phyloP scores from a whole-genome alignment of 1,140 invertebrate genomes.

The Sminthurinus signatus region DNA sequence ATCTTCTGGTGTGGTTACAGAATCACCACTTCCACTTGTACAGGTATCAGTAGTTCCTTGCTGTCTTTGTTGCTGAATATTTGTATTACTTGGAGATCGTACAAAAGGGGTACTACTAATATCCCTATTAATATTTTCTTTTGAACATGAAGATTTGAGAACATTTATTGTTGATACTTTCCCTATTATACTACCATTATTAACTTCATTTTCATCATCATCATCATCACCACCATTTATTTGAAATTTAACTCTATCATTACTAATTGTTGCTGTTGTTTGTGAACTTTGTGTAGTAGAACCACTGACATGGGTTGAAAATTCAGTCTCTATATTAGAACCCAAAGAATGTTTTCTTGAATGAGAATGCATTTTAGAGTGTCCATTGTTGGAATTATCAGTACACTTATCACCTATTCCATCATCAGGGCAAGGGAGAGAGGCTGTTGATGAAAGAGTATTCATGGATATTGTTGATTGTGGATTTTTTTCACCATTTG shows the following conservation, averaged over 20 bases:
- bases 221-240: not conserved
- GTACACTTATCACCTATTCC: not conserved
- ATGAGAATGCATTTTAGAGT: not conserved
- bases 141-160: no score
- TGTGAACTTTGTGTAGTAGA: not conserved
- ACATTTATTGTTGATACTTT: no score
- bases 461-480: not conserved
- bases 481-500: not conserved
- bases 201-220: not conserved
- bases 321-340: constrained; percentile 10
- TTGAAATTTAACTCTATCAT: no score
- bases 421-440: not conserved
- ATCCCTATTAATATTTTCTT: not conserved
- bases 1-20: no score
- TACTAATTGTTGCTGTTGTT: not conserved
- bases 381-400: not conserved
- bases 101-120: no score
- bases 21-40: no score
- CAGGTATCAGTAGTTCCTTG: not conserved
- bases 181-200: no score
- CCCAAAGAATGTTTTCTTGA: constrained; percentile 28
- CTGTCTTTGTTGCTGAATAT: not conserved
- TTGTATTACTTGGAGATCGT: no score
- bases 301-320: not conserved
- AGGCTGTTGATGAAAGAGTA: not conserved